phyloP scores from a whole-genome alignment of 2,797 vertebrate genomes.

The Sebastes steindachneri region DNA sequence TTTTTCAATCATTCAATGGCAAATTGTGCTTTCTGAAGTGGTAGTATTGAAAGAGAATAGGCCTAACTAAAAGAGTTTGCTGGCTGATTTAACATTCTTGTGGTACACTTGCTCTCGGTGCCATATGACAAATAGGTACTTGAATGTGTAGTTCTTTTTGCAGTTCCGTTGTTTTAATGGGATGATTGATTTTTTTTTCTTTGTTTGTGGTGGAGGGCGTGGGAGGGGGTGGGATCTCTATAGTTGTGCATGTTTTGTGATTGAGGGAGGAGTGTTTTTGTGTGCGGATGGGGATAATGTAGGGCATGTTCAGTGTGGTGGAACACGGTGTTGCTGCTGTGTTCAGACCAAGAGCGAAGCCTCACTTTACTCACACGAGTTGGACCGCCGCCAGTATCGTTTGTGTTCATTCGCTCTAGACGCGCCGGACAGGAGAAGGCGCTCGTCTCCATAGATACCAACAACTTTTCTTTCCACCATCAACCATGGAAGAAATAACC shows the following conservation, averaged over 20 bases:
- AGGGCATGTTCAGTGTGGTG: conserved; percentile 52
- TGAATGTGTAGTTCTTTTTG: conserved; percentile 94
- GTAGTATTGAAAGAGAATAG: conserved; percentile 55
- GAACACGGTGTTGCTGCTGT: background rate
- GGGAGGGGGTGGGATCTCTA: conserved; percentile 57
- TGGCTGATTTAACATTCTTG: conserved; percentile 56
- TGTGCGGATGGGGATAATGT: conserved; percentile 15
- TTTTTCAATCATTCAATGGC: conserved; percentile 24
- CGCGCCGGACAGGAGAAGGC: too few species aligned
- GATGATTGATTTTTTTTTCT: conserved; percentile 63
- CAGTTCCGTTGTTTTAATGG: conserved; percentile 87
- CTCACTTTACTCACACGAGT: too few species aligned
- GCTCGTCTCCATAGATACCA: too few species aligned
- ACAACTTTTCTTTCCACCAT: too few species aligned
- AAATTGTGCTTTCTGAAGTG: conserved; percentile 53
- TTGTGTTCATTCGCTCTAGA: too few species aligned
- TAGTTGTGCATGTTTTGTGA: conserved; percentile 90
- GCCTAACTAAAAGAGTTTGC: conserved; percentile 30
- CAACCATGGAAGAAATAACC: too few species aligned
- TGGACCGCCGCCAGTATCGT: too few species aligned
- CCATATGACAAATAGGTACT: conserved; percentile 91
- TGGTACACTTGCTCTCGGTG: conserved; percentile 89
- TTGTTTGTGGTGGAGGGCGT: conserved; percentile 50
- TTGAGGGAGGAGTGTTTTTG: conserved; percentile 63
- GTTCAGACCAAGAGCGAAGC: too few species aligned